Base-by-base conservation (phyloP, 2,113 vertebrate species). In the Scomber japonicus region DNA sequence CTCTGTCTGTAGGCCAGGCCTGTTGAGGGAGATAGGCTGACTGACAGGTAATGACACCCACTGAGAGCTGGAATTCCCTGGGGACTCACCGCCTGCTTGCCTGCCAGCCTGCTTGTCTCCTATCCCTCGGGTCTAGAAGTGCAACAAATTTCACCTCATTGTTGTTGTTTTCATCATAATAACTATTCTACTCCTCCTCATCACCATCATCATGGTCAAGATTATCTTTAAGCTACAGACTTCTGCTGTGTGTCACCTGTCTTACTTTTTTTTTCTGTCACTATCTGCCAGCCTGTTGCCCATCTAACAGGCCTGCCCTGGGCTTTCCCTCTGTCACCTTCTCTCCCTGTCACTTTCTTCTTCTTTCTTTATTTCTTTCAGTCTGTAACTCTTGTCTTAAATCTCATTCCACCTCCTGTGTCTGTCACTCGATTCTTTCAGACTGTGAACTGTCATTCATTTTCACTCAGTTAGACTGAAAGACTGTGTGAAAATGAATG, bases 41-140 rank as follows among this genome's bases (percentile, higher is more conserved):
- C 70, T 91, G 93, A 91, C 90, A 91, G 88, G 82, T 91, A 91
- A 92, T 92, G 91, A 88, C 89, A 83, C 88, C 90, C 81, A 75
- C 71, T 68, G 90, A 88, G 90, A 87, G 84, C 57, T 65, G 49
- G 61, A 86, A 84, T 66, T 81, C 90, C 84, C 89, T 3, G 48
- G 30, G 78, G 88, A 80, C 62, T 24, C 46, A 1, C 75, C 78
- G 59, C 24, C 71, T 81, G 75, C 66, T 61, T 46, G 56, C 60
- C 79, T 69, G 78, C 74, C 88, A 74, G 69, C 50, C 81, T 72
- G 71, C 68, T 77, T 78, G 69, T 80, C 65, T 84, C n/a, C 60
- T n/a, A 10, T 83, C 76, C 74, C 74, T 35, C 21, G 60, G 63
- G 75, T 73, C 54, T 51, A 68, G 45, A 59, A 81, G 60, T 80